phyloP scores from a whole-genome alignment of 2,797 vertebrate genomes.

The Syngnathus acus region DNA sequence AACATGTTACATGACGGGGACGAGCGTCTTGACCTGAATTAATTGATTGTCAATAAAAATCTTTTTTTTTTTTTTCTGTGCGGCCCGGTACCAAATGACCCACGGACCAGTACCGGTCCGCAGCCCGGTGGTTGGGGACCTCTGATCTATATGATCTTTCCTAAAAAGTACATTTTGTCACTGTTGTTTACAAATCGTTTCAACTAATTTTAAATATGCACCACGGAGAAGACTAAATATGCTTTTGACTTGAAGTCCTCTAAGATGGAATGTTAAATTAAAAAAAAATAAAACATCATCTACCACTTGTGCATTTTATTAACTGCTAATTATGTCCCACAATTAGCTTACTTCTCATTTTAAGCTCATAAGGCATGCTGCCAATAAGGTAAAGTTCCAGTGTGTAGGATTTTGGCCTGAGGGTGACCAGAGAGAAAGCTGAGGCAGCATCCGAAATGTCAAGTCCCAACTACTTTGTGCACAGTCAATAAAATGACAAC shows the following conservation, averaged over 20 bases:
- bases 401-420: slow-evolving; percentile 6
- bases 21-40: too few species aligned
- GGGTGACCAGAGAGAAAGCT: not conserved
- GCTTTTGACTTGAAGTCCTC: not conserved
- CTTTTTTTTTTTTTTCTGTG: too few species aligned
- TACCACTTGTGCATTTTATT: slow-evolving; percentile 1
- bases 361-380: slow-evolving; percentile 2
- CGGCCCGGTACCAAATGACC: too few species aligned
- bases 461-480: slow-evolving; percentile 7
- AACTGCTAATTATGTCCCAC: slow-evolving; percentile 3
- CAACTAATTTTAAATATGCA: not conserved
- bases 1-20: too few species aligned
- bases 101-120: too few species aligned
- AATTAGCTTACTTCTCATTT: not conserved
- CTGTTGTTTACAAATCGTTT: not conserved
- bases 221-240: not conserved
- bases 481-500: slow-evolving; percentile 1
- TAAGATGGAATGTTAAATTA: not conserved
- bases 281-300: not conserved
- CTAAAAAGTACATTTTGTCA: not conserved
- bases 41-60: too few species aligned
- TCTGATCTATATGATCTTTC: not conserved
- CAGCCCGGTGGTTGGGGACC: too few species aligned
- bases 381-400: slow-evolving; percentile 3
- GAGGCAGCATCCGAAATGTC: slow-evolving; percentile 2